Evolutionary conservation across 2,797 vertebrate genomes (phyloP).

Genomic region (Tenualosa ilisha): DNA sequence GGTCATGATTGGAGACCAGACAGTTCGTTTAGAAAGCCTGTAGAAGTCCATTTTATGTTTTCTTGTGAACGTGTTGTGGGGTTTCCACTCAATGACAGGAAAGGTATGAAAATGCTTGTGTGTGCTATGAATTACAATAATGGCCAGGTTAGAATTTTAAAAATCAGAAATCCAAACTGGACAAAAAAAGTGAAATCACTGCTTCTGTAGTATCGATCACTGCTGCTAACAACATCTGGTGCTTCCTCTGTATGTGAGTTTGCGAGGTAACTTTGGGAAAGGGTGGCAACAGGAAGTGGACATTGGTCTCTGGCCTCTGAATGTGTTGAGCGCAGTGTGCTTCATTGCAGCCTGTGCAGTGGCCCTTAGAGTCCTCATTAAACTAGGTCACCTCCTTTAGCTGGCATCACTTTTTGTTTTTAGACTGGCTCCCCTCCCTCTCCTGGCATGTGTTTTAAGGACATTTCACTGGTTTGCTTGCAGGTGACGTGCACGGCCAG

Average conservation of each 20-base stretch:
- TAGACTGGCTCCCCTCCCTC: background rate
- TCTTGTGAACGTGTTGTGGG: too few relatives aligned
- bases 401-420: background rate
- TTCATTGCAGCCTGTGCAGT: background rate
- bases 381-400: constrained; percentile 24
- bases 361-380: background rate
- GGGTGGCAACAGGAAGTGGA: background rate
- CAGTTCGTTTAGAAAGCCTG: too few relatives aligned
- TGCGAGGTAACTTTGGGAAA: background rate
- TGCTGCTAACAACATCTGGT: background rate
- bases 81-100: too few relatives aligned
- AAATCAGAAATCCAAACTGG: too few relatives aligned
- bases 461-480: constrained; percentile 12
- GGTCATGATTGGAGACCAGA: background rate
- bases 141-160: too few relatives aligned
- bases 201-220: background rate
- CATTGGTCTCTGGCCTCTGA: background rate
- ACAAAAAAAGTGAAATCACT: too few relatives aligned
- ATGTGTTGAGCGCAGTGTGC: background rate
- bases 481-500: constrained; percentile 82
- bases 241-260: background rate
- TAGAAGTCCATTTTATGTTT: too few relatives aligned
- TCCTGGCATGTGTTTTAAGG: background rate
- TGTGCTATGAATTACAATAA: too few relatives aligned
- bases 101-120: too few relatives aligned